phyloP scores from a whole-genome alignment of 2,113 vertebrate genomes.

The Phoxinus phoxinus region DNA sequence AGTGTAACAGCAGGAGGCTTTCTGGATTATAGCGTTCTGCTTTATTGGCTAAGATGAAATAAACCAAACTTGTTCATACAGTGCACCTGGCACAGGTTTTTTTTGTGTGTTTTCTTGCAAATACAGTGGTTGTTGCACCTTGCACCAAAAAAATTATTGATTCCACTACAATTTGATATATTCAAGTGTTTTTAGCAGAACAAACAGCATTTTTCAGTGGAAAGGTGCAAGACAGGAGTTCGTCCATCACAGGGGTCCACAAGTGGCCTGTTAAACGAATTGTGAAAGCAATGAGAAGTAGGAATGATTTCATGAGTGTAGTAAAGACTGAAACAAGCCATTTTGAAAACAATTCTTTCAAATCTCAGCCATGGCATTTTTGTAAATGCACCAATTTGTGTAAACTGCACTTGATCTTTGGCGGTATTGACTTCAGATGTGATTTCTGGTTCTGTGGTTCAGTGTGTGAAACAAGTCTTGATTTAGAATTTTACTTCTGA shows the following conservation, averaged over 20 bases:
- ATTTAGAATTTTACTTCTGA: background rate
- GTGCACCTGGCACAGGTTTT: slow-evolving; percentile 6
- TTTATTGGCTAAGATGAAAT: slow-evolving; percentile 23
- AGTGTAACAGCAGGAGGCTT: slow-evolving; percentile 32
- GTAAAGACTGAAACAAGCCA: too few species aligned
- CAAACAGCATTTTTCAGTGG: background rate
- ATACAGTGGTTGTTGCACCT: background rate
- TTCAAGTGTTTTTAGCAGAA: background rate
- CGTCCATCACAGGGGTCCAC: background rate
- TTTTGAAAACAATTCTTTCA: background rate
- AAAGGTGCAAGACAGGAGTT: background rate
- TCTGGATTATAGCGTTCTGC: slow-evolving; percentile 17
- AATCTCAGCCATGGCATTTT: background rate
- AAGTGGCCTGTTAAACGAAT: background rate
- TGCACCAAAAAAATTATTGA: background rate
- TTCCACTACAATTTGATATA: too few species aligned
- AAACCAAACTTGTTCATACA: background rate
- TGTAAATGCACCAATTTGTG: background rate
- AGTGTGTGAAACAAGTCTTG: background rate
- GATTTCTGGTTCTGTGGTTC: background rate
- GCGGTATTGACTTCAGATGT: background rate
- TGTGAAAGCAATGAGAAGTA: background rate
- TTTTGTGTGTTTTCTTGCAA: background rate
- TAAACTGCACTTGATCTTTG: background rate
- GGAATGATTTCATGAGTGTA: background rate